Base-by-base conservation (phyloP, 2,888 invertebrate species). In the Chrysolina haemoptera region DNA sequence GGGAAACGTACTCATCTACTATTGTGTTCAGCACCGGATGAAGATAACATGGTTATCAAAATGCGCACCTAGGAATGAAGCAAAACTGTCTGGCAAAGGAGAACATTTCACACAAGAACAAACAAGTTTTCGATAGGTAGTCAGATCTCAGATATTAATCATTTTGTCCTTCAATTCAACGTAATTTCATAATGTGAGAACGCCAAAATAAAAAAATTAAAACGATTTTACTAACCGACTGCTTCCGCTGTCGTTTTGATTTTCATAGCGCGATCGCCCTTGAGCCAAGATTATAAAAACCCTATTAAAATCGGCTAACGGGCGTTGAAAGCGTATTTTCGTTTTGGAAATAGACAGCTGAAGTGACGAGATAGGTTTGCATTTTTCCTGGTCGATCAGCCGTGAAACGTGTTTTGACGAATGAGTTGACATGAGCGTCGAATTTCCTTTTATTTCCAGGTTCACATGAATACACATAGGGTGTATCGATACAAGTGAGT, bases 311-410 rank as follows among this genome's bases (percentile, higher is more conserved):
- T 59, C 59, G 59, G n/a, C 12, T 59, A n/a, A 59, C 22, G n/a
- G n/a, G 1, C 27, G 59, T n/a, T 35, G n/a, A 59, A 59, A 59
- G n/a, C 35, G 12, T 35, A 59, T 59, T 59, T 59, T 59, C 59
- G n/a, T 59, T 59, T 59, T n/a, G n/a, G 20, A 50, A 66, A 50
- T 48, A 18, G 53, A 67, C 67, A 67, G 67, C 67, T 67, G 67
- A 18, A 53, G 5, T 67, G 20, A 53, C 67, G 55, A 67, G 67
- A 67, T 67, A 59, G 35, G 27, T 14, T 14, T 35, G 59, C 27
- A 59, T 59, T 59, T 59, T 59, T 59, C 59, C 59, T n/a, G 59
- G 10, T 55, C 67, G 67, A 67, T 67, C 67, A 50, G 53, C 40
- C 40, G 53, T 53, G 55, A 67, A 67, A 55, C n/a, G 59, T 14